These are phyloP conservation scores for Sycobia sp. DNA, from an alignment of 1,140 invertebrate species.

Conservation along the genomic window DNA sequence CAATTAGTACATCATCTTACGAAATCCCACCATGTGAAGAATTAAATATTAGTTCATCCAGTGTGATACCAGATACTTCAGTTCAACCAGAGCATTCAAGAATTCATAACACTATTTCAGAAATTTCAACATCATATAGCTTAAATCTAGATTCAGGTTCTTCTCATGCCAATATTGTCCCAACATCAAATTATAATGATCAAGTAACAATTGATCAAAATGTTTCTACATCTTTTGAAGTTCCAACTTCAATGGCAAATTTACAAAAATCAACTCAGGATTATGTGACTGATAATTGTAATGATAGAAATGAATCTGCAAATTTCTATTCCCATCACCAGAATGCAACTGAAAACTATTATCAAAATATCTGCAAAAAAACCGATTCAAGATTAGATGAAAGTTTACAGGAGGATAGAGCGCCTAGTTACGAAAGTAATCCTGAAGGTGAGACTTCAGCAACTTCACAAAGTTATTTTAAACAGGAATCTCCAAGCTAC, in stretches of 20 bases:
- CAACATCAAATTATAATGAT: constrained; percentile 56
- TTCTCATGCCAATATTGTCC: constrained; percentile 49
- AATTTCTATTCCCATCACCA: constrained; percentile 52
- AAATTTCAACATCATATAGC: constrained; percentile 57
- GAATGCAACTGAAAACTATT: constrained; percentile 52
- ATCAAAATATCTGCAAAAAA: constrained; percentile 45
- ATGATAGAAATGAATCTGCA: constrained; percentile 50
- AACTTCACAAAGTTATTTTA: constrained; percentile 55
- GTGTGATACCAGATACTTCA: constrained; percentile 53
- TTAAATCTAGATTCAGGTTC: constrained; percentile 57
- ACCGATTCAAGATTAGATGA: constrained; percentile 45
- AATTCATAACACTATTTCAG: constrained; percentile 57
- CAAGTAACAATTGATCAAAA: constrained; percentile 55
- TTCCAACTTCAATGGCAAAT: constrained; percentile 53
- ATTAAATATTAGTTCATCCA: constrained; percentile 57
- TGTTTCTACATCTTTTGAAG: constrained; percentile 56
- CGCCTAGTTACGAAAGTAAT: constrained; percentile 50
- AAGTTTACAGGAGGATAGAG: constrained; percentile 50
- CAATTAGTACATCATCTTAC: constrained; percentile 60
- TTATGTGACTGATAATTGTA: constrained; percentile 54
- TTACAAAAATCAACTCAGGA: constrained; percentile 56
- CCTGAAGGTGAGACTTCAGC: constrained; percentile 45
- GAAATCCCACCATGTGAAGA: constrained; percentile 59
- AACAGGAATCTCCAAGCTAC: constrained; percentile 49
- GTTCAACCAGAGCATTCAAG: constrained; percentile 48